A percentile compares a stretch with the other conserved stretches of the same genome.
phyloP scores from a whole-genome alignment of 2,888 invertebrate genomes.

The Eupithecia tripunctaria region DNA sequence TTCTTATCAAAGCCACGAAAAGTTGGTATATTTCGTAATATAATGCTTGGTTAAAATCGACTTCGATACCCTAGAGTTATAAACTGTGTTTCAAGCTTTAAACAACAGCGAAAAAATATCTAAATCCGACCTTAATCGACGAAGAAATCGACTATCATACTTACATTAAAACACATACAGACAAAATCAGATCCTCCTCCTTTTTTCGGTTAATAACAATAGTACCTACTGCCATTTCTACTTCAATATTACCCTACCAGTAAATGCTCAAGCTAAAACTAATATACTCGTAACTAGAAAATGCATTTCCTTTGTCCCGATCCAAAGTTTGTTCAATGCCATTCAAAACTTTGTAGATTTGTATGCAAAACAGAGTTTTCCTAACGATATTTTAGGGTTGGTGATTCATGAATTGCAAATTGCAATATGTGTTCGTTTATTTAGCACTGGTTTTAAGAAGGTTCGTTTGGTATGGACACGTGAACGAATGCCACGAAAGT shows the following conservation, averaged over 20 bases:
- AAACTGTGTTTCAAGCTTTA: too few relatives aligned
- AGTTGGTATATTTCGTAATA: slow-evolving; percentile 15
- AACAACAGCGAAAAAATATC: too few relatives aligned
- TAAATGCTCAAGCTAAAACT: slow-evolving; percentile 4
- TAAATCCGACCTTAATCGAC: too few relatives aligned
- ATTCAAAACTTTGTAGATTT: slow-evolving; percentile 35
- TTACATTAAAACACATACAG: too few relatives aligned
- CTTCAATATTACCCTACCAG: not conserved
- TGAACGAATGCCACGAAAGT: not conserved
- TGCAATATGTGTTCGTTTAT: slow-evolving; percentile 43
- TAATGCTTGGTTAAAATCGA: too few relatives aligned
- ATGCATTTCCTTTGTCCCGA: slow-evolving; percentile 29
- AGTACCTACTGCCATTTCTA: slow-evolving; percentile 7
- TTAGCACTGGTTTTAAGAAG: slow-evolving; percentile 35
- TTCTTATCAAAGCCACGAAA: slow-evolving; percentile 20
- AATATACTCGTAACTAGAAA: slow-evolving; percentile 18
- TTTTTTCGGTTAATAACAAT: not conserved
- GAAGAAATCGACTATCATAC: too few relatives aligned
- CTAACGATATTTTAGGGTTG: slow-evolving; percentile 39
- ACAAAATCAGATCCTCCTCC: too few relatives aligned
- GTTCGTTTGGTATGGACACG: slow-evolving; percentile 2
- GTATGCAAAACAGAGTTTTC: slow-evolving; percentile 38
- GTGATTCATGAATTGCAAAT: slow-evolving; percentile 44
- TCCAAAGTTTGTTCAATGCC: slow-evolving; percentile 20
- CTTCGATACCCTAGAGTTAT: too few relatives aligned